Percentiles rank a stretch among this genome's conserved stretches.
Conservation (phyloP, 1,140 invertebrate species). For the Pantala flavescens region DNA sequence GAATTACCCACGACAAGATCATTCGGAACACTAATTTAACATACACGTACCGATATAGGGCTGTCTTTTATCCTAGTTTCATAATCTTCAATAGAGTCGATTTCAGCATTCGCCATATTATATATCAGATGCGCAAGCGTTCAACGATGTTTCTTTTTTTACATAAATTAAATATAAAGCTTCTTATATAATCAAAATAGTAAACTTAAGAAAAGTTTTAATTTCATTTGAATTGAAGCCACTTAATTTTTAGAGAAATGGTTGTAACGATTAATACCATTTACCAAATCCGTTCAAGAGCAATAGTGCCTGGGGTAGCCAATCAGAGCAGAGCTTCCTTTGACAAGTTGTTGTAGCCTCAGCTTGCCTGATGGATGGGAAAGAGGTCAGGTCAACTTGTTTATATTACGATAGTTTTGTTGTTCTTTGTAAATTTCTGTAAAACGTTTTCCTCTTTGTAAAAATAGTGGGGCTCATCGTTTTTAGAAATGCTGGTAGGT, state of each 20-base stretch:
- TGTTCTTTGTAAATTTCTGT: neutral
- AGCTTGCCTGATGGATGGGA: constrained; percentile 7
- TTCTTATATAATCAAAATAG: neutral
- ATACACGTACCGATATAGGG: neutral
- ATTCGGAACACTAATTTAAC: neutral
- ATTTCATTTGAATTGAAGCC: neutral
- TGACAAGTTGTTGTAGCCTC: constrained; percentile 8
- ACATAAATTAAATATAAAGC: neutral
- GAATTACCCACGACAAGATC: neutral
- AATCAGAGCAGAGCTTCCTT: constrained; percentile 5
- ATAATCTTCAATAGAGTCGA: neutral
- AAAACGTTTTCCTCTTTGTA: neutral
- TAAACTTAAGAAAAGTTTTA: too few relatives aligned
- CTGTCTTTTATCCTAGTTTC: neutral
- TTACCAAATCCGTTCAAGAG: neutral
- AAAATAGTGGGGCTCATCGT: neutral
- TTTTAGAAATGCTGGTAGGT: constrained; percentile 6
- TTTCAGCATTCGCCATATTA: constrained; percentile 1
- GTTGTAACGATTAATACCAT: neutral
- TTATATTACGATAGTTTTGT: neutral
- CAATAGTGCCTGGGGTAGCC: neutral
- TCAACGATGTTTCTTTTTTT: neutral
- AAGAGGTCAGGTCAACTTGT: constrained; percentile 5
- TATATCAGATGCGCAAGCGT: neutral
- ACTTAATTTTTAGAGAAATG: neutral